These are phyloP conservation scores for Nansenia antarctica DNA, from an alignment of 2,113 vertebrate species.

Conservation along the genomic window DNA sequence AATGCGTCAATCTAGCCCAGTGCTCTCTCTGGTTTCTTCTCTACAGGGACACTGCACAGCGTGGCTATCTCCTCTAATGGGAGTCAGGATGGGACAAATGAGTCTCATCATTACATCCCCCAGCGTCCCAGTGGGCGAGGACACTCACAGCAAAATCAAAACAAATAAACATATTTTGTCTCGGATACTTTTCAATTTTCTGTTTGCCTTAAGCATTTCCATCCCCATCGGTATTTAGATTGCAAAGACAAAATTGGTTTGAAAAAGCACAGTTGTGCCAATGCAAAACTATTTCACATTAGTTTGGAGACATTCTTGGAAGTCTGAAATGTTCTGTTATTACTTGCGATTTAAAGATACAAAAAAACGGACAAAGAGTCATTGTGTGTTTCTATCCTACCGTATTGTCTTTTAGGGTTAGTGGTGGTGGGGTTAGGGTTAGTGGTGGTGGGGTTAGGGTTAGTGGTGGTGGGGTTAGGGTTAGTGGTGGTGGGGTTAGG, in stretches of 20 bases:
- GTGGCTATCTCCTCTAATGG: slow-evolving; percentile 38
- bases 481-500: no score
- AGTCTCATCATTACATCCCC: slow-evolving; percentile 45
- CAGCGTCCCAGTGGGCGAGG: slow-evolving; percentile 27
- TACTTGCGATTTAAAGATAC: slow-evolving; percentile 12
- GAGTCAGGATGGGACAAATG: slow-evolving; percentile 41
- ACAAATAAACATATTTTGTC: slow-evolving; percentile 36
- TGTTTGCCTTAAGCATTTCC: slow-evolving; percentile 9
- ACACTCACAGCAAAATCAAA: slow-evolving; percentile 40
- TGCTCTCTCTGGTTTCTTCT: slow-evolving; percentile 15
- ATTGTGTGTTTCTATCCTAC: no score
- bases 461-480: no score
- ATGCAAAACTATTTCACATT: not conserved
- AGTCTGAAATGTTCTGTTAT: not conserved
- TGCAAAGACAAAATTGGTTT: not conserved
- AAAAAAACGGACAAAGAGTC: no score
- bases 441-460: no score
- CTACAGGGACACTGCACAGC: slow-evolving; percentile 22
- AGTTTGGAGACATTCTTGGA: not conserved
- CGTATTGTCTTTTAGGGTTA: no score
- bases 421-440: no score
- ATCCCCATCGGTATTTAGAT: not conserved
- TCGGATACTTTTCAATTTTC: not conserved
- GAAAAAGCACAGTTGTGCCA: slow-evolving; percentile 4
- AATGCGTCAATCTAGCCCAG: slow-evolving; percentile 22